Evolutionary conservation across 2,888 invertebrate genomes (phyloP), one percentile per base, ranked within the genome.

Genomic region (Eudasyphora cyanicolor): DNA sequence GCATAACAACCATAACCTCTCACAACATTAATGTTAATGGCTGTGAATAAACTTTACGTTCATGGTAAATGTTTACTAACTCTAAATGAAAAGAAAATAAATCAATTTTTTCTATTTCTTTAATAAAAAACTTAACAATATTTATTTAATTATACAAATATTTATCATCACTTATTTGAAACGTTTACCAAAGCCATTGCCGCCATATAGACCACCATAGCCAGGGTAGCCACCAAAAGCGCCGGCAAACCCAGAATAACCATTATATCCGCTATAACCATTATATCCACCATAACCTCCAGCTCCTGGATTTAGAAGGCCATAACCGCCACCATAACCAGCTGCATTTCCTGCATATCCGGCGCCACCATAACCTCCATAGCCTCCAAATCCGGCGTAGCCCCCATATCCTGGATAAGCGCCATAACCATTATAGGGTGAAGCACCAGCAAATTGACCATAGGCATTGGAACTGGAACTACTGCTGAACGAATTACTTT

Each of bases 401-500:
- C n/a, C n/a, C n/a, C 60, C 29, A 49, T 69, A 67, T 1, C 60
- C 62, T 21, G 42, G 57, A 79, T 84, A 81, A 70, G 67, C 77
- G 51, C 24, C 75, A 76, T 73, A 84, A n/a, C 81, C 60, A 67
- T 62, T 81, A 64, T 79, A 54, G 71, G 19, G 75, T 75, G 24
- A 57, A 8, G 6, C 73, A 38, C 76, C 71, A n/a, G n/a, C n/a
- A 75, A 67, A 76, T 10, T 38, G 64, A 8, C 38, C 38, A 79
- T 73, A 12, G 0, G 27, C 75, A 14, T 71, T 71, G 0, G 79
- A 76, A 24, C 54, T 57, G 14, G 79, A 57, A 79, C 64, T 74
- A 10, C 60, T 73, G 14, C 24, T 45, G 73, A 79, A 84, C 45
- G 84, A 82, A 60, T 85, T 64, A 14, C 73, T 79, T 38, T 79